Percentiles rank a stretch among this genome's conserved stretches.
These are phyloP conservation scores for Drosophila bocqueti DNA, from an alignment of 1,140 invertebrate species.

Conservation along the genomic window DNA sequence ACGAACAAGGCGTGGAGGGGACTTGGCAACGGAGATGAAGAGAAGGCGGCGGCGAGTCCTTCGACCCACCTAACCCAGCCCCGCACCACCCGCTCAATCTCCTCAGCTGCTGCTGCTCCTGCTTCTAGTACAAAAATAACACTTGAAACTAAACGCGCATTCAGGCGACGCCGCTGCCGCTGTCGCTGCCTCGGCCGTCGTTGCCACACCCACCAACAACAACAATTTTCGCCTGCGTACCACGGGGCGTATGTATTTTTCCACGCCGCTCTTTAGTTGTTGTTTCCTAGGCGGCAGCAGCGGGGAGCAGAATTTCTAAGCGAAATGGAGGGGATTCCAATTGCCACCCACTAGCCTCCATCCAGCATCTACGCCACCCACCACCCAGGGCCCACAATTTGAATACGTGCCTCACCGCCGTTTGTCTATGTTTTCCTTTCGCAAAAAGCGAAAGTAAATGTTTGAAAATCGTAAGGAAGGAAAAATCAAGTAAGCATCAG, in stretches of 20 bases:
- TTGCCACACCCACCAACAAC: constrained; percentile 71
- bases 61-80: constrained; percentile 20
- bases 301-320: background rate
- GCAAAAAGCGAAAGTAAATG: constrained; percentile 83
- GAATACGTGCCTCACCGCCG: constrained; percentile 62
- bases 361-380: background rate
- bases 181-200: constrained; percentile 24
- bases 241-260: constrained; percentile 68
- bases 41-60: constrained; percentile 21
- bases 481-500: constrained; percentile 80
- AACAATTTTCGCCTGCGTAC: constrained; percentile 81
- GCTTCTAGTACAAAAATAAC: constrained; percentile 81
- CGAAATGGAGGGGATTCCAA: constrained; percentile 10
- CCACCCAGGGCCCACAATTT: constrained; percentile 50
- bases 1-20: constrained; percentile 28
- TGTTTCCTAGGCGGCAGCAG: constrained; percentile 65
- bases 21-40: constrained; percentile 44
- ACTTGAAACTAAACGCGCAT: constrained; percentile 82
- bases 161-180: constrained; percentile 56
- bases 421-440: constrained; percentile 77
- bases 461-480: constrained; percentile 83
- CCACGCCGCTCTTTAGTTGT: constrained; percentile 28
- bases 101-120: constrained; percentile 21
- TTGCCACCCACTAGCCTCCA: constrained; percentile 34
- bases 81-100: constrained; percentile 16